phyloP scores from a whole-genome alignment of 2,888 invertebrate genomes.

The Platerodrilus igneus region DNA sequence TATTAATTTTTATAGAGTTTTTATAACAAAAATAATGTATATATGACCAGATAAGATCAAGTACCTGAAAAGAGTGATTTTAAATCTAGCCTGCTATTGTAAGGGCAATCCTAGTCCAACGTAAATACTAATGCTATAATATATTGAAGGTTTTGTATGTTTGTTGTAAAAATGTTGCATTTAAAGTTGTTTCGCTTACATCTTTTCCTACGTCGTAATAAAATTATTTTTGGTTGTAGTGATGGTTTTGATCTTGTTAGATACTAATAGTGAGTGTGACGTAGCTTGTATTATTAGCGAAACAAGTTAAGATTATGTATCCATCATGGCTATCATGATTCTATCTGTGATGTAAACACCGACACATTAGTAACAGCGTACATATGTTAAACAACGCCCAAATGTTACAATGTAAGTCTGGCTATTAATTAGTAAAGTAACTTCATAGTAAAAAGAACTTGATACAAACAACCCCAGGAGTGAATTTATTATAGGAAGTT shows the following conservation, averaged over 20 bases:
- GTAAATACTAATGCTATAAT: no score
- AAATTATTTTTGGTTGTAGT: no score
- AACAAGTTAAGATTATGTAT: conserved; percentile 20
- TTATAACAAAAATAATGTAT: conserved; percentile 17
- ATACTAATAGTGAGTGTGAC: no score
- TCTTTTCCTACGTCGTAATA: no score
- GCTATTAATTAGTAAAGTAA: no score
- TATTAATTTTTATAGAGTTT: conserved; percentile 10
- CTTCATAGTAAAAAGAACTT: no score
- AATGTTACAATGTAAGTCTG: conserved; percentile 46
- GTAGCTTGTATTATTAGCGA: conserved; percentile 14
- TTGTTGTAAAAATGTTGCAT: no score
- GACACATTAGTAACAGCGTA: conserved; percentile 48
- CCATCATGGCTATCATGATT: conserved; percentile 34
- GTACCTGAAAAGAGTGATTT: conserved; percentile 33
- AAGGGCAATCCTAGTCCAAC: conserved; percentile 32
- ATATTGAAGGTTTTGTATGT: no score
- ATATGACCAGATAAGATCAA: conserved; percentile 22
- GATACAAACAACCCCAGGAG: no score
- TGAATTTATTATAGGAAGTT: no score
- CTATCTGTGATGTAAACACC: conserved; percentile 42
- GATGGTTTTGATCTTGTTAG: no score
- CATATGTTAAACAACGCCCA: conserved; percentile 49
- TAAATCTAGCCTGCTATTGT: conserved; percentile 32
- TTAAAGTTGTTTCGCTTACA: no score